Conservation (phyloP, 2,113 vertebrate genomes). For the Stictonetta naevosa region DNA sequence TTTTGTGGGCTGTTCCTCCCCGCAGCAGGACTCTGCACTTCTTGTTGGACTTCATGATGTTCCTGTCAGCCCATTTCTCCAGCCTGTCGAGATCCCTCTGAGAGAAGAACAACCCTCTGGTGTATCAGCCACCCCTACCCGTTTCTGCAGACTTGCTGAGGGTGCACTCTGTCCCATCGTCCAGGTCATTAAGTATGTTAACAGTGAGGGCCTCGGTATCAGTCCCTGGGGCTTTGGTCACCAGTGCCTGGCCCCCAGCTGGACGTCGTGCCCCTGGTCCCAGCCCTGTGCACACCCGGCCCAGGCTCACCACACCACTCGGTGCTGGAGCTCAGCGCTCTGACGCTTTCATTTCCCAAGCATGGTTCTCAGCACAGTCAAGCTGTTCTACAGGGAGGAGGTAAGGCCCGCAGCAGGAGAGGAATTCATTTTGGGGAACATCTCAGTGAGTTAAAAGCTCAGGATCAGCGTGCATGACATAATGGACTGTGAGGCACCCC, state of each 20-base stretch:
- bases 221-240: fast-evolving
- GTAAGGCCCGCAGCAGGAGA: background rate
- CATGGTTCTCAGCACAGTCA: background rate
- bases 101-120: background rate
- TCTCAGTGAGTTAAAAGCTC: background rate
- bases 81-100: background rate
- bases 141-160: background rate
- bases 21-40: background rate
- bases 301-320: background rate
- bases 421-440: background rate
- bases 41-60: background rate
- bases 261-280: background rate
- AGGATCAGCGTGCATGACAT: background rate
- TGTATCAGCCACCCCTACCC: background rate
- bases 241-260: background rate
- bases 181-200: background rate
- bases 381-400: background rate
- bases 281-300: background rate
- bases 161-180: background rate
- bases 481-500: background rate
- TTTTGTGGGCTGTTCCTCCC: background rate
- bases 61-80: background rate
- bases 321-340: background rate
- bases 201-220: background rate
- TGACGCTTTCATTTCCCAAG: background rate